These are phyloP conservation scores for Choloepus didactylus DNA, from an alignment of 2,797 vertebrate species.

Conservation along the genomic window DNA sequence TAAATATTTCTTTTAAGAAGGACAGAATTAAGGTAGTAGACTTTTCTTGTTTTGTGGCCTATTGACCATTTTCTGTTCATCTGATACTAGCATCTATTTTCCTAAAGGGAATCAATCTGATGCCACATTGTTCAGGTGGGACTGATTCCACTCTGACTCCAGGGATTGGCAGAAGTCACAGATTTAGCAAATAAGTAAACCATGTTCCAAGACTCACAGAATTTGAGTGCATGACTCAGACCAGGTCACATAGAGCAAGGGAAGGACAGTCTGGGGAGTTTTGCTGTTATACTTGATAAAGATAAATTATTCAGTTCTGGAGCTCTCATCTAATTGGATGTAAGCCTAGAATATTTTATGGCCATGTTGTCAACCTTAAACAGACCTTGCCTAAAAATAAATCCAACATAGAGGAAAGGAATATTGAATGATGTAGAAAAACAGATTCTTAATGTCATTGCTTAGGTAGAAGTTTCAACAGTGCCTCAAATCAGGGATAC, in stretches of 20 bases:
- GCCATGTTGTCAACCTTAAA: background rate
- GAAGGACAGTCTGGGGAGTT: background rate
- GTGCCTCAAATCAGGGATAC: accelerated
- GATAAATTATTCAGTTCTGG: background rate
- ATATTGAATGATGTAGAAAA: background rate
- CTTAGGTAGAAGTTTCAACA: too few species aligned
- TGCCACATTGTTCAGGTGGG: background rate
- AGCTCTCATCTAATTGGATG: background rate
- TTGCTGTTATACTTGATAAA: background rate
- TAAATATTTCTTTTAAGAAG: background rate
- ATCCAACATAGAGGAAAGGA: background rate
- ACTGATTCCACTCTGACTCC: background rate
- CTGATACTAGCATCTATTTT: background rate
- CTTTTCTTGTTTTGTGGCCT: background rate
- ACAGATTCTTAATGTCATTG: background rate
- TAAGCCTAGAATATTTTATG: background rate
- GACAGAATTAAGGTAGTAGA: background rate
- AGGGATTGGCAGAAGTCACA: background rate
- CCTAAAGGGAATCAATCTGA: background rate
- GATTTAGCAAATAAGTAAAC: background rate
- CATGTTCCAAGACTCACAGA: background rate
- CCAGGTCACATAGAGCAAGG: background rate
- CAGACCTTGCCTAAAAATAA: background rate
- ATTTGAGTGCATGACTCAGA: background rate
- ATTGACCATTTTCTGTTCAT: background rate